Percentiles rank a stretch among this genome's conserved stretches.
phyloP scores from a whole-genome alignment of 2,797 vertebrate species.

The Pteropus rufus region DNA sequence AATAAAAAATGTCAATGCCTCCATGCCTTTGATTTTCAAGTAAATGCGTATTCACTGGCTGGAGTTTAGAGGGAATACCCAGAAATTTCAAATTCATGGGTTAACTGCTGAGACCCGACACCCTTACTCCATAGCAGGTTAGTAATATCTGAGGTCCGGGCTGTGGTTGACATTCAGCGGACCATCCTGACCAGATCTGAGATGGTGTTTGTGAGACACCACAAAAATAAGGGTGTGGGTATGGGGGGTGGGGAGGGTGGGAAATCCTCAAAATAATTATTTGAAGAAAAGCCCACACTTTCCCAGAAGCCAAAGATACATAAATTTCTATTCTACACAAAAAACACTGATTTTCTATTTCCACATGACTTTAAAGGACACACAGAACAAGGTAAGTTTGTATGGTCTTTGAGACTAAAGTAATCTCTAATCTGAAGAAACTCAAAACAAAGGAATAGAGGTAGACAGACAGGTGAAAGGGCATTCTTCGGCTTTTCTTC shows the following conservation, averaged over 20 bases:
- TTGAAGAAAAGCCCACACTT: neutral
- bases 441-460: conserved; percentile 17
- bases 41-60: neutral
- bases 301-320: conserved; percentile 8
- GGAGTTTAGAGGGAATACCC: neutral
- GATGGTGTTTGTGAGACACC: neutral
- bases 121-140: neutral
- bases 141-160: neutral
- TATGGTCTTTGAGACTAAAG: conserved; percentile 9
- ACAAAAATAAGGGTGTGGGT: neutral
- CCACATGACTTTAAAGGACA: neutral
- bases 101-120: neutral
- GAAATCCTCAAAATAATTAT: neutral
- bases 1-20: neutral
- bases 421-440: neutral
- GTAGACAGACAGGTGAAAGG: neutral
- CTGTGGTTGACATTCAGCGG: neutral
- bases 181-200: neutral
- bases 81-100: neutral
- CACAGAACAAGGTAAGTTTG: neutral
- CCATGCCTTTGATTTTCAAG: neutral
- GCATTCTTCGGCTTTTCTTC: conserved; percentile 55
- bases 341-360: neutral
- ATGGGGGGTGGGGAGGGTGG: neutral
- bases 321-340: neutral